A percentile compares a stretch with the other conserved stretches of the same genome.
These are phyloP conservation scores for Poeciliopsis occidentalis DNA, from an alignment of 2,113 vertebrate species.

Conservation along the genomic window DNA sequence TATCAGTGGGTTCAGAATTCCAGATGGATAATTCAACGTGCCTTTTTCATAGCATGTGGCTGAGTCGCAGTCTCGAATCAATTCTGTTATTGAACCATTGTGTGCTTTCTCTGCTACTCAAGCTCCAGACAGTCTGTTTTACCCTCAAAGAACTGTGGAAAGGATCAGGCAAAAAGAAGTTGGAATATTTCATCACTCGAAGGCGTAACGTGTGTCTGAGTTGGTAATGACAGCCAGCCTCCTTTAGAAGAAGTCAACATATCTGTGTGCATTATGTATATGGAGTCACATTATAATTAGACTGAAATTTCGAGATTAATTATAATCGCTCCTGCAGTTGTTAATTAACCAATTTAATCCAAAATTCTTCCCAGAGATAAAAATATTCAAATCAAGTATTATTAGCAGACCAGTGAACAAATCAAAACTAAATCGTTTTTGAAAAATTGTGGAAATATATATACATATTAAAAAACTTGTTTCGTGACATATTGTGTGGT, in stretches of 20 bases:
- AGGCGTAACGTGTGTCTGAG: background rate
- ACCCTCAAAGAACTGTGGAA: background rate
- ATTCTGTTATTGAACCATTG: background rate
- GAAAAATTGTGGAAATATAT: no score
- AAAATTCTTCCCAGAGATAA: no score
- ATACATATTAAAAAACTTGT: no score
- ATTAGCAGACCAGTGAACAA: no score
- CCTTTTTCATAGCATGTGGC: conserved; percentile 3
- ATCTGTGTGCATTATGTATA: no score
- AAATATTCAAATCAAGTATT: no score
- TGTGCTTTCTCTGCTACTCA: background rate
- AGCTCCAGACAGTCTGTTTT: background rate
- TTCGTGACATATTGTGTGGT: no score
- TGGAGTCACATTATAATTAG: background rate
- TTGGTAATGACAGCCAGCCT: no score
- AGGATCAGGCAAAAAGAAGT: background rate
- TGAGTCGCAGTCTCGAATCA: background rate
- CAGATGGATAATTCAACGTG: background rate
- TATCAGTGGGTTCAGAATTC: conserved; percentile 3
- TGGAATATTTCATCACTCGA: background rate
- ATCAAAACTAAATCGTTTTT: no score
- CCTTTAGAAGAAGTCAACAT: no score
- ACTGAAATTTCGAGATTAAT: background rate
- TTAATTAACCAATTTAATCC: background rate
- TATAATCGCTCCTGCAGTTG: background rate